Evolutionary conservation across 2,797 vertebrate species (phyloP).

Genomic region (Setipinna tenuifilis): DNA sequence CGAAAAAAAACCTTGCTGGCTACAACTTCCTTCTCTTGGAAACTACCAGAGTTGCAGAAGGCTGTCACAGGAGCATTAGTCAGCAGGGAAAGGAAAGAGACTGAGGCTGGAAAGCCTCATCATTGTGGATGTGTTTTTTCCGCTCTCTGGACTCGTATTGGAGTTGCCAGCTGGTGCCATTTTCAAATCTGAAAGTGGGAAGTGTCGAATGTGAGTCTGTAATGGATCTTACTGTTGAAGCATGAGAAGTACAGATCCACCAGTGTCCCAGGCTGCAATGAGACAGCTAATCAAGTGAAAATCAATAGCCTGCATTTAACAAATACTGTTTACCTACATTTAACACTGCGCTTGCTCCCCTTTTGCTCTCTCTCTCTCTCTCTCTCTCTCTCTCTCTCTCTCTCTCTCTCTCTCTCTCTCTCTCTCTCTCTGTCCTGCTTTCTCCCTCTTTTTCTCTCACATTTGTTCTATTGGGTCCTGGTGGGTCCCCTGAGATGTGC

Average conservation of each 20-base stretch:
- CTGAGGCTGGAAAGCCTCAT: neutral
- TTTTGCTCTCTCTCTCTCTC: neutral
- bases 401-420: neutral
- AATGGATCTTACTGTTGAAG: neutral
- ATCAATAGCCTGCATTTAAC: conserved; percentile 60
- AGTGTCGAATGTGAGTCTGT: neutral
- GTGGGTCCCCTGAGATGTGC: conserved; percentile 38
- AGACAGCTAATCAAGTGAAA: conserved; percentile 55
- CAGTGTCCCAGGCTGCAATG: neutral
- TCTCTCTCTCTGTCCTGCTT: neutral
- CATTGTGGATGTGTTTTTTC: conserved; percentile 25
- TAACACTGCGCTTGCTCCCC: conserved; percentile 40
- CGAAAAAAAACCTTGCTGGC: neutral
- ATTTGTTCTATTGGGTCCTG: conserved; percentile 19
- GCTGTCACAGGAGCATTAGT: conserved; percentile 23
- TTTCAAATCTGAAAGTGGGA: neutral
- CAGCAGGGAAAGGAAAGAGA: neutral
- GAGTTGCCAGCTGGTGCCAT: neutral
- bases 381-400: neutral
- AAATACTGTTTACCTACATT: conserved; percentile 60
- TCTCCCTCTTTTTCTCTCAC: neutral
- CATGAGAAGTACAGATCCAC: neutral
- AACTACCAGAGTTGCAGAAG: conserved; percentile 23
- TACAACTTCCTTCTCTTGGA: conserved; percentile 16
- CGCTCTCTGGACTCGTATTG: neutral